Base-by-base conservation (phyloP, 2,113 vertebrate species). In the Pycnonotus jocosus region DNA sequence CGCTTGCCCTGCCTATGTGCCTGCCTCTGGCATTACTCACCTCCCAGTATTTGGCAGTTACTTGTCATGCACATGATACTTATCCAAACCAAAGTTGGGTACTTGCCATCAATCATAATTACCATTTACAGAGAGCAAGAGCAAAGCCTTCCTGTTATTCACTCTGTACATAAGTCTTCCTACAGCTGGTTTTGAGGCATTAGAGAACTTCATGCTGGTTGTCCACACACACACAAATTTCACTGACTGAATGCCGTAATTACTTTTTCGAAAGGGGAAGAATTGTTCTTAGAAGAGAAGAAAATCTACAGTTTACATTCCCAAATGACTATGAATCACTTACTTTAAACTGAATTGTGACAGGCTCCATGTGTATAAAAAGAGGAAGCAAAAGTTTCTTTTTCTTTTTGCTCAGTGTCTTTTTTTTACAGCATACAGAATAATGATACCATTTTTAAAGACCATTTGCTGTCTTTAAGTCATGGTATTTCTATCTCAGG, bases 341-440 rank as follows among this genome's bases (percentile, higher is more conserved):
- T 86, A 95, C 92, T 87, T 91, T 90, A 90, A 90, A 88, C 25
- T 83, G 64, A 88, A 96, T 77, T 81, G 35, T 93, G 82, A 90
- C 68, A 65, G 44, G 21, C 53, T 83, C 65, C 28, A 12, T 70
- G 82, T 57, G 25, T 64, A 53, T 83, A 64, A 88, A 95, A 83
- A 74, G 44, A 74, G 17, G 72, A 93, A 72, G 56, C 7, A 87
- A 62, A 93, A 86, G 83, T 77, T 86, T 50, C 27, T 77, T 79
- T 73, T 80, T 57, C 53, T 72, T 94, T 84, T 76, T 85, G 17
- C 40, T 94, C 53, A 50, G 31, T 77, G 45, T 83, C 69, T 90
- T 57, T 40, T 64, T 83, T 79, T 33, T n/a, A 61, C 40, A 81
- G 53, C 40, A n/a, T 89, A 74, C 31, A 23, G 74, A 93, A 91